These are phyloP conservation scores for Vespertilio murinus DNA, from an alignment of 2,797 vertebrate species.

Conservation along the genomic window DNA sequence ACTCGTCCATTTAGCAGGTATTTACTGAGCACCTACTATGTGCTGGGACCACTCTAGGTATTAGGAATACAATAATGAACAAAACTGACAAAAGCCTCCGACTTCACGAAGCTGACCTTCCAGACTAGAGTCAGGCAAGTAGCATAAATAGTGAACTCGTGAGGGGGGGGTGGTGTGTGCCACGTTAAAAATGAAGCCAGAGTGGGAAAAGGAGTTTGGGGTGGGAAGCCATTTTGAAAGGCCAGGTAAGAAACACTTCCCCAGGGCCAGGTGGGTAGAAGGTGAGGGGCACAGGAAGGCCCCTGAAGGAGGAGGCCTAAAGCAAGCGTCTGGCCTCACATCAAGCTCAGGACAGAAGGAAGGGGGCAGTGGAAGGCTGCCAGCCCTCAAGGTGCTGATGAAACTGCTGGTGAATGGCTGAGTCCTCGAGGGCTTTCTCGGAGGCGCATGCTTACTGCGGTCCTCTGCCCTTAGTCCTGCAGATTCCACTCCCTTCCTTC, in stretches of 20 bases:
- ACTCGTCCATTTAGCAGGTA: neutral
- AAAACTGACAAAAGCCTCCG: neutral
- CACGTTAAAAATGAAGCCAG: neutral
- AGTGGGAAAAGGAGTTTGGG: neutral
- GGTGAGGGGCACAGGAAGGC: neutral
- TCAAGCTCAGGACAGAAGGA: neutral
- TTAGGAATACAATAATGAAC: neutral
- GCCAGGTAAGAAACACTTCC: neutral
- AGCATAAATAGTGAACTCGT: neutral
- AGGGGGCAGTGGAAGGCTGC: neutral
- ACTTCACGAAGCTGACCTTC: neutral
- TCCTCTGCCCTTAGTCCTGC: no score
- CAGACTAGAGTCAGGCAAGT: neutral
- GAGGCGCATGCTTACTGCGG: no score
- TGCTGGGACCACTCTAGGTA: no score
- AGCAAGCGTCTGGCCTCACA: neutral
- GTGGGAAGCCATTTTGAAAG: neutral
- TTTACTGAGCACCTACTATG: neutral
- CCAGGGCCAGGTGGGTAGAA: neutral
- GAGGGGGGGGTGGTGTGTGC: neutral
- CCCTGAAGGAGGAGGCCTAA: neutral
- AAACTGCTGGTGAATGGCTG: no score
- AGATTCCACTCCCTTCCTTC: no score
- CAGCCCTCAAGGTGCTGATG: neutral
- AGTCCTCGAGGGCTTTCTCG: no score